Evolutionary conservation across 2,113 vertebrate genomes (phyloP), one percentile per base, ranked within the genome.

Genomic region (Natator depressus): DNA sequence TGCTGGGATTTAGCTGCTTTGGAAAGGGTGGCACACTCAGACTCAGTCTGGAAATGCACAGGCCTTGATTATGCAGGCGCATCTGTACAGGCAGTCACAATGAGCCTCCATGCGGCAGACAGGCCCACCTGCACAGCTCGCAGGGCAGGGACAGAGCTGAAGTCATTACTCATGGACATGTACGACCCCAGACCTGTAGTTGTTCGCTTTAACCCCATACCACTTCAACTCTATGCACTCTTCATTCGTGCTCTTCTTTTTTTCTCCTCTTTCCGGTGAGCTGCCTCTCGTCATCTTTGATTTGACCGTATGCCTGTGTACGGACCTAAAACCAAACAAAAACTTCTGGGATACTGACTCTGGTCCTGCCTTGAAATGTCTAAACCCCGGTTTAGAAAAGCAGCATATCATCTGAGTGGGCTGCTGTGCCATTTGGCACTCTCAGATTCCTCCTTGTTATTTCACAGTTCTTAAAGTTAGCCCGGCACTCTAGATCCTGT

Each of bases 21-120:
- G 6, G 51, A 82, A 38, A 0, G 0, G 62, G 11, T 16, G 79
- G 7, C 80, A 8, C 20, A 87, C 55, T 55, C 54, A 8, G 54
- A 55, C 54, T 24, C 54, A 10, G 54, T 25, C 20, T 55, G 54
- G 54, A 55, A 55, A 55, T 25, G 54, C 13, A 0, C 24, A 2
- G 81, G 55, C 46, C 57, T 38, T 29, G 42, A 51, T 14, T 81
- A 50, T 75, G 2, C 17, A 88, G 85, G 80, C 46, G 17, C 49
- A 50, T 85, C 51, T 90, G 72, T 31, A 27, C 13, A 59, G 31
- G 17, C 65, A 47, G 89, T 7, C 47, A 42, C 4, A 3, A 38
- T 9, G 69, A 38, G n/a, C n/a, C 35, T 62, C 59, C 69, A 22
- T 22, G 9, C 4, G 82, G 42, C 24, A 5, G 59, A 20, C 4